A percentile compares a stretch with the other conserved stretches of the same genome.
Conservation (phyloP, 2,113 vertebrate species). For the Eudyptes chrysolophus region DNA sequence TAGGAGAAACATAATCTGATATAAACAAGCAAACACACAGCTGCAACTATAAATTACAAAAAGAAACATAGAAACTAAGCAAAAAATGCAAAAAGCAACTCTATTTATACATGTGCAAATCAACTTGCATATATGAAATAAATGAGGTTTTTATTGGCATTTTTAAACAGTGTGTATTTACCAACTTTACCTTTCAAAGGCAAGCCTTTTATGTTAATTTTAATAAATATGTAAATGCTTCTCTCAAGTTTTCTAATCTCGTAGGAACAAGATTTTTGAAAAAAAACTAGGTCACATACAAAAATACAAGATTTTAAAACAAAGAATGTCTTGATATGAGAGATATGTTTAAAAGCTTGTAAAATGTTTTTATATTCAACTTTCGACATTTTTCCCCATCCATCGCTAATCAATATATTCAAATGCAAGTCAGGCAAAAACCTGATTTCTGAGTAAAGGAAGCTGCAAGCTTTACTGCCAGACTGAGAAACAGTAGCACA, state of each 20-base stretch:
- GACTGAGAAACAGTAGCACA: neutral
- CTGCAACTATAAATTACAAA: constrained; percentile 62
- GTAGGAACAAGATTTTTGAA: constrained; percentile 40
- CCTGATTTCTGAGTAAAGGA: neutral
- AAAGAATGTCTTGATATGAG: constrained; percentile 64
- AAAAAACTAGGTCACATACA: constrained; percentile 60
- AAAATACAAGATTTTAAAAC: constrained; percentile 64
- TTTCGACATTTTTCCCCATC: neutral
- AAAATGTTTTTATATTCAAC: constrained; percentile 6
- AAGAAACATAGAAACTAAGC: constrained; percentile 41
- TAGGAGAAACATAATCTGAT: constrained; percentile 39
- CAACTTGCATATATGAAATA: constrained; percentile 76
- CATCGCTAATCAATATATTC: neutral
- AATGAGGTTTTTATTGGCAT: constrained; percentile 82
- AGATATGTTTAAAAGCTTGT: constrained; percentile 52
- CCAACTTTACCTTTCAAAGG: constrained; percentile 69
- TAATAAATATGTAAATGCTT: constrained; percentile 74
- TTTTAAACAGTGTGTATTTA: constrained; percentile 71
- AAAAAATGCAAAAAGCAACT: constrained; percentile 62
- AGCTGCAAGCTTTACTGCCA: neutral
- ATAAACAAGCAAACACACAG: constrained; percentile 49
- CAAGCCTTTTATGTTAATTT: constrained; percentile 57
- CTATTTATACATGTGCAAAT: constrained; percentile 83
- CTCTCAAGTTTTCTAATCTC: constrained; percentile 66
- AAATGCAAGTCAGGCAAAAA: constrained; percentile 43